Percentiles rank a stretch among this genome's conserved stretches.
Conservation (phyloP, 2,113 vertebrate species). For the Promerops cafer region DNA sequence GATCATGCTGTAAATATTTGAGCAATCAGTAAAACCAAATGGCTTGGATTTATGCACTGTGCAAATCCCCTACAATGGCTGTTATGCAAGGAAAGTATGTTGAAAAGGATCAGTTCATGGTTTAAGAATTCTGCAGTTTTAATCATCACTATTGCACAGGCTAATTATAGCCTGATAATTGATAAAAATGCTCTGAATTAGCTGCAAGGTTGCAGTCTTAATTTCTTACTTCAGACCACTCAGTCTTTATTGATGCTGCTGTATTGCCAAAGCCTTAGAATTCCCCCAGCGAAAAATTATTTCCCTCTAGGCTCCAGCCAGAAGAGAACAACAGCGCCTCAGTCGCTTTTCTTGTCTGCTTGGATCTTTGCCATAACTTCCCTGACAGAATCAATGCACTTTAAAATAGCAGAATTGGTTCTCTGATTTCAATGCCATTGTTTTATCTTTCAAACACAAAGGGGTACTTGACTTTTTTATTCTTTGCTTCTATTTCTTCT, state of each 20-base stretch:
- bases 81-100: neutral
- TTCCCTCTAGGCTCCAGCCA: constrained; percentile 12
- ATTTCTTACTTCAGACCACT: constrained; percentile 29
- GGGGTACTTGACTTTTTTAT: neutral
- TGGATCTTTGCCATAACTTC: constrained; percentile 35
- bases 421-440: constrained; percentile 39
- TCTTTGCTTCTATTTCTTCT: neutral
- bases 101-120: neutral
- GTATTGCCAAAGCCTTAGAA: constrained; percentile 10
- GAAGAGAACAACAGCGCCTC: neutral
- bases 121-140: neutral
- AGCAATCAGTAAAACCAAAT: neutral
- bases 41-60: neutral
- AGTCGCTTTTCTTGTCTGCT: neutral
- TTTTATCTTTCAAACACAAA: constrained; percentile 43
- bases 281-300: neutral
- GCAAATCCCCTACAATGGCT: neutral
- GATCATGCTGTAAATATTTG: neutral
- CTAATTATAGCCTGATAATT: neutral
- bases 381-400: constrained; percentile 44
- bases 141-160: neutral
- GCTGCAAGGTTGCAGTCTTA: neutral
- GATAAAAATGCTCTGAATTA: constrained; percentile 32
- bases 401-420: constrained; percentile 61
- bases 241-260: neutral